Percentiles rank a stretch among this genome's conserved stretches.
phyloP scores from a whole-genome alignment of 2,797 vertebrate genomes.

The Sebastes taczanowskii region DNA sequence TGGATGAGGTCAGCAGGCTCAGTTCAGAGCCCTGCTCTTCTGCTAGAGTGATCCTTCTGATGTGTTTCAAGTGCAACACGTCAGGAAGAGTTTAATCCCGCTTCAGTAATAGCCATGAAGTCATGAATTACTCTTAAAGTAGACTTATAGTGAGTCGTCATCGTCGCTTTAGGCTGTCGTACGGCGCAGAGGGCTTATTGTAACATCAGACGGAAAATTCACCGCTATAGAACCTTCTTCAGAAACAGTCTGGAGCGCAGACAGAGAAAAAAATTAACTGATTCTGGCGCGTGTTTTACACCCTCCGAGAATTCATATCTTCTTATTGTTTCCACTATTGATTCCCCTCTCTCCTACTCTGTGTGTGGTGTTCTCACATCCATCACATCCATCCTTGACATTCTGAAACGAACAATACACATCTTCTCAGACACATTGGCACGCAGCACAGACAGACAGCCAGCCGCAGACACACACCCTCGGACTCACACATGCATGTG shows the following conservation, averaged over 20 bases:
- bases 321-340: slow-evolving; percentile 63
- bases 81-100: slow-evolving; percentile 48
- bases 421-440: slow-evolving; percentile 30
- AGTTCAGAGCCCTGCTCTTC: slow-evolving; percentile 24
- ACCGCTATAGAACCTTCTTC: neutral
- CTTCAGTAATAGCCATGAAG: slow-evolving; percentile 45
- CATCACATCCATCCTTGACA: slow-evolving; percentile 49
- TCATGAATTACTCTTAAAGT: slow-evolving; percentile 44
- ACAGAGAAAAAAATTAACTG: slow-evolving; percentile 10
- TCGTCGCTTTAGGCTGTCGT: slow-evolving; percentile 1
- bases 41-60: slow-evolving; percentile 30
- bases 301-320: slow-evolving; percentile 49
- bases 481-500: neutral
- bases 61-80: slow-evolving; percentile 33
- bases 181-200: neutral
- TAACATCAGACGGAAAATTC: slow-evolving; percentile 20
- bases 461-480: slow-evolving; percentile 5
- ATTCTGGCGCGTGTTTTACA: slow-evolving; percentile 25
- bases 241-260: slow-evolving; percentile 10
- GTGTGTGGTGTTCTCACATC: slow-evolving; percentile 50
- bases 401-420: slow-evolving; percentile 34
- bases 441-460: neutral
- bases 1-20: slow-evolving; percentile 61
- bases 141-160: neutral
- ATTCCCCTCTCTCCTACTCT: slow-evolving; percentile 42